These are phyloP conservation scores for Tiliqua scincoides DNA, from an alignment of 2,113 vertebrate genomes.

Conservation along the genomic window DNA sequence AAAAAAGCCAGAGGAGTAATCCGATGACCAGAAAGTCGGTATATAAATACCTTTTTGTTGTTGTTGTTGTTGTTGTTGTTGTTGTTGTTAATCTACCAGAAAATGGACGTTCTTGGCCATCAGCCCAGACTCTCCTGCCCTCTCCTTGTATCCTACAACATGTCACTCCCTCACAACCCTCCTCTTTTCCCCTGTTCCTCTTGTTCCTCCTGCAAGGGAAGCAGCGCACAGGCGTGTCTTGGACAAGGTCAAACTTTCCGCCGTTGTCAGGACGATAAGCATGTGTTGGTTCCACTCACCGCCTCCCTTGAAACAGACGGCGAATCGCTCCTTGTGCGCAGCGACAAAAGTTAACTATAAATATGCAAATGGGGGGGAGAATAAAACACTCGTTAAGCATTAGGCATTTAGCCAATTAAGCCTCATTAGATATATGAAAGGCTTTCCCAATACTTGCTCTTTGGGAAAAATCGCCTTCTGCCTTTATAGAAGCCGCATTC, in stretches of 20 bases:
- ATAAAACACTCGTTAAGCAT: slow-evolving; percentile 67
- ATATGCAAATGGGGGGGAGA: slow-evolving; percentile 65
- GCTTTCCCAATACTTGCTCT: slow-evolving; percentile 48
- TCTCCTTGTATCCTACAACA: neutral
- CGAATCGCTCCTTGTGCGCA: slow-evolving; percentile 56
- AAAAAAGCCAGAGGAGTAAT: too few relatives aligned
- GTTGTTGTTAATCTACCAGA: neutral
- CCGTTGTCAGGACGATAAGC: neutral
- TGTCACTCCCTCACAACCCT: neutral
- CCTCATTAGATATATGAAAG: slow-evolving; percentile 64
- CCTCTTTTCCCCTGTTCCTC: neutral
- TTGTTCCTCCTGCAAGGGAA: neutral
- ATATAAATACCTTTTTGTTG: too few relatives aligned
- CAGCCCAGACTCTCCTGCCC: neutral
- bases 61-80: too few relatives aligned
- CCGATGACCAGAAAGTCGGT: too few relatives aligned
- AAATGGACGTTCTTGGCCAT: neutral
- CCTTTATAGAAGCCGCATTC: slow-evolving; percentile 42
- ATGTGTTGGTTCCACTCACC: slow-evolving; percentile 47
- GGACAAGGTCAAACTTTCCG: neutral
- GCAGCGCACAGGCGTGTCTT: neutral
- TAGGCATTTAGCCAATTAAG: slow-evolving; percentile 72
- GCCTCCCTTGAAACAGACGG: slow-evolving; percentile 53
- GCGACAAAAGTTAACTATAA: slow-evolving; percentile 69
- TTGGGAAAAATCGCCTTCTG: slow-evolving; percentile 31